These are phyloP conservation scores for Trachelus tabidus DNA, from an alignment of 2,888 invertebrate species.

Conservation along the genomic window DNA sequence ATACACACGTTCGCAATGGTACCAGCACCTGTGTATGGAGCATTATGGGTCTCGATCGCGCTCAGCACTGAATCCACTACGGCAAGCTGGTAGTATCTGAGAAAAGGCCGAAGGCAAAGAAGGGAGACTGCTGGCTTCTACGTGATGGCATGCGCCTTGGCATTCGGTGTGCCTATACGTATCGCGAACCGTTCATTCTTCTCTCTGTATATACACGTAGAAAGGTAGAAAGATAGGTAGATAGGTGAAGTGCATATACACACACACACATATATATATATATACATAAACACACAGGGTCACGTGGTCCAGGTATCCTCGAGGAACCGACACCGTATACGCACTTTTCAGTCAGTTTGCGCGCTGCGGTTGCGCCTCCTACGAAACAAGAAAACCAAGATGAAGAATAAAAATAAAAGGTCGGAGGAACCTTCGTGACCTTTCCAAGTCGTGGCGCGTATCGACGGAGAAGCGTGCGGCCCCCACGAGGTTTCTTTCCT, in stretches of 20 bases:
- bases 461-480: neutral
- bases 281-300: neutral
- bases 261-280: neutral
- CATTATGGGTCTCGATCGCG: conserved; percentile 9
- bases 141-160: conserved; percentile 54
- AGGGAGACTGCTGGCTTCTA: conserved; percentile 40
- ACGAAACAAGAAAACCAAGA: neutral
- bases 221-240: neutral
- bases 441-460: neutral
- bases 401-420: neutral
- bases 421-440: neutral
- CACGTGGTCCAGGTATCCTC: neutral
- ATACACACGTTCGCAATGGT: conserved; percentile 24
- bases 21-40: conserved; percentile 21
- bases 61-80: neutral
- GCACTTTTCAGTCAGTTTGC: neutral
- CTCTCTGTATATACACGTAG: neutral
- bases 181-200: conserved; percentile 15
- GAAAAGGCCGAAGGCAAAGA: conserved; percentile 43
- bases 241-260: neutral
- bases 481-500: neutral
- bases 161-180: conserved; percentile 36
- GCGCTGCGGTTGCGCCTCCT: neutral
- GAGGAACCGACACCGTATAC: neutral
- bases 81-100: conserved; percentile 22